phyloP scores from a whole-genome alignment of 2,113 vertebrate species.

The Labeo catla region DNA sequence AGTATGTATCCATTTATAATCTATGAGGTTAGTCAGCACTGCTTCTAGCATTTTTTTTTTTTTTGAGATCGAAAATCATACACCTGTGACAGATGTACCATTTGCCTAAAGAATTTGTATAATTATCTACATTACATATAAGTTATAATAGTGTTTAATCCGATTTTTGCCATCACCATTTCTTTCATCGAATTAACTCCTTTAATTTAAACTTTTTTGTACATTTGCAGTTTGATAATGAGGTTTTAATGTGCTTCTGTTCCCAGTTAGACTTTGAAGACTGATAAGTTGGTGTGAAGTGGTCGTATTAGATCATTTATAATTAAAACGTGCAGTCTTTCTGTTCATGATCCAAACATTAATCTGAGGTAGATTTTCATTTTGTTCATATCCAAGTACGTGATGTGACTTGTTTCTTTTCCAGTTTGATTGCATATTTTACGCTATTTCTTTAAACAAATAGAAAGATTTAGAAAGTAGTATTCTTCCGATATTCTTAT shows the following conservation, averaged over 20 bases:
- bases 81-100: background rate
- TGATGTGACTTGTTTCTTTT: background rate
- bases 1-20: background rate
- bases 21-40: too few species aligned
- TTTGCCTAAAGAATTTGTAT: background rate
- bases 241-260: constrained; percentile 2
- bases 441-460: background rate
- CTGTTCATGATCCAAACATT: background rate
- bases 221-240: background rate
- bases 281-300: background rate
- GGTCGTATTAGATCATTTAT: background rate
- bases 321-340: background rate
- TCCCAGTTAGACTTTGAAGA: background rate
- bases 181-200: background rate
- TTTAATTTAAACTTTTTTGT: background rate
- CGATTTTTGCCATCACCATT: background rate
- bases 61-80: background rate
- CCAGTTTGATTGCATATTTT: background rate
- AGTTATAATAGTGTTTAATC: background rate
- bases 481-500: background rate
- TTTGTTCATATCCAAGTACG: background rate
- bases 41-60: background rate
- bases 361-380: background rate
- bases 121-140: background rate
- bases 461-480: background rate